Conservation (phyloP, 2,797 vertebrate genomes). For the Cephalopachus bancanus region DNA sequence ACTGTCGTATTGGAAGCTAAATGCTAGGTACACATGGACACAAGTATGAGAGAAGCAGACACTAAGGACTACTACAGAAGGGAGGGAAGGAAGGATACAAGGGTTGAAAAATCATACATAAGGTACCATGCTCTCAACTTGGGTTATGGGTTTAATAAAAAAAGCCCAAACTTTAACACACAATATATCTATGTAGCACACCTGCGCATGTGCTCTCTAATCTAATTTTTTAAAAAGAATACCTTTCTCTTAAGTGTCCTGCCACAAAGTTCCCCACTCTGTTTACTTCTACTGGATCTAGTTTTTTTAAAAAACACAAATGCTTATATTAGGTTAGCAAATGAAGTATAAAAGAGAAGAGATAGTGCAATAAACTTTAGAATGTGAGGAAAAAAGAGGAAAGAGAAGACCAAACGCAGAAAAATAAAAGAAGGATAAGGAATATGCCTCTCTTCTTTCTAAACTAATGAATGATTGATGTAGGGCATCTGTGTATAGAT, state of each 20-base stretch:
- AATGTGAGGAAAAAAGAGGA: not conserved
- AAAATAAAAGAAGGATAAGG: not conserved
- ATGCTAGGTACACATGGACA: too few relatives aligned
- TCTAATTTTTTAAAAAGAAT: too few relatives aligned
- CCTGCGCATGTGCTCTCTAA: too few relatives aligned
- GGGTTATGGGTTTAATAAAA: too few relatives aligned
- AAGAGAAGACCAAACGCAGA: not conserved
- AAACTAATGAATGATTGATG: not conserved
- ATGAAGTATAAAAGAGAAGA: not conserved
- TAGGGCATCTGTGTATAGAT: not conserved
- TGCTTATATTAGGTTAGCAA: not conserved
- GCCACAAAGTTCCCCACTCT: not conserved
- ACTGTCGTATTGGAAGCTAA: too few relatives aligned
- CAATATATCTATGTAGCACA: too few relatives aligned
- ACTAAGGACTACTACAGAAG: too few relatives aligned
- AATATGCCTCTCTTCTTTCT: not conserved
- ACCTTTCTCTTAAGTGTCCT: not conserved
- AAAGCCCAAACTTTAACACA: too few relatives aligned
- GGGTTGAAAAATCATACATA: too few relatives aligned
- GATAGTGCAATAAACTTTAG: not conserved
- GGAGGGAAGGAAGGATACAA: too few relatives aligned
- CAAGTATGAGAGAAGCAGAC: too few relatives aligned
- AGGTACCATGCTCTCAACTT: too few relatives aligned
- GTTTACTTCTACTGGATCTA: not conserved
- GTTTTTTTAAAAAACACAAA: not conserved